phyloP scores from a whole-genome alignment of 92 coral and sea anemone species.

The Zoanthus sociatus region DNA sequence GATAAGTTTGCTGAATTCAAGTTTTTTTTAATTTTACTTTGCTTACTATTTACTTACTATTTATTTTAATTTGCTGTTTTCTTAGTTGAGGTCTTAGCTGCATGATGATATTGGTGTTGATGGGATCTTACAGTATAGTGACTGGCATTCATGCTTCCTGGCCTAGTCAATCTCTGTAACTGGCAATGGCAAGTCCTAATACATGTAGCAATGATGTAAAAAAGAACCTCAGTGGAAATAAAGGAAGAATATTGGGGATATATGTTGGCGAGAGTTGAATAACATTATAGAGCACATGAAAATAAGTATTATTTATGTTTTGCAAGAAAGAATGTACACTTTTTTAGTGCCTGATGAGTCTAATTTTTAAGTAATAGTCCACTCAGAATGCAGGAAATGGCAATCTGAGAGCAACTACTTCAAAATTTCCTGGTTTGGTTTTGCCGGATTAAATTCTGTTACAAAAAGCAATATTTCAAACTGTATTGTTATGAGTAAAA shows the following conservation, averaged over 20 bases:
- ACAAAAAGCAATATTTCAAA: no score
- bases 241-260: background rate
- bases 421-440: no score
- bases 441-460: no score
- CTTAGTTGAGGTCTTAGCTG: conserved; percentile 19
- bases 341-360: background rate
- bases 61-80: conserved; percentile 7
- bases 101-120: background rate
- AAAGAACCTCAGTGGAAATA: background rate
- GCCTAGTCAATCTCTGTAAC: background rate
- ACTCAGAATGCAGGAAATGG: conserved; percentile 18
- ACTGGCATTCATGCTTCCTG: background rate
- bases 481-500: no score
- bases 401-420: background rate
- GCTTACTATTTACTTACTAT: conserved; percentile 7
- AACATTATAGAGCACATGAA: conserved; percentile 10
- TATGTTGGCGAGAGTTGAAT: background rate
- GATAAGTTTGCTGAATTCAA: conserved; percentile 13
- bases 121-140: conserved; percentile 1
- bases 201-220: conserved; percentile 2
- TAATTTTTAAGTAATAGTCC: background rate
- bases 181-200: background rate
- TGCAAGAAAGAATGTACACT: conserved; percentile 1
- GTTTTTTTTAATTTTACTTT: no score
- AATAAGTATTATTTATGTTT: background rate